Base-by-base conservation (phyloP, 2,888 invertebrate species). In the Oscheius myriophilus region DNA sequence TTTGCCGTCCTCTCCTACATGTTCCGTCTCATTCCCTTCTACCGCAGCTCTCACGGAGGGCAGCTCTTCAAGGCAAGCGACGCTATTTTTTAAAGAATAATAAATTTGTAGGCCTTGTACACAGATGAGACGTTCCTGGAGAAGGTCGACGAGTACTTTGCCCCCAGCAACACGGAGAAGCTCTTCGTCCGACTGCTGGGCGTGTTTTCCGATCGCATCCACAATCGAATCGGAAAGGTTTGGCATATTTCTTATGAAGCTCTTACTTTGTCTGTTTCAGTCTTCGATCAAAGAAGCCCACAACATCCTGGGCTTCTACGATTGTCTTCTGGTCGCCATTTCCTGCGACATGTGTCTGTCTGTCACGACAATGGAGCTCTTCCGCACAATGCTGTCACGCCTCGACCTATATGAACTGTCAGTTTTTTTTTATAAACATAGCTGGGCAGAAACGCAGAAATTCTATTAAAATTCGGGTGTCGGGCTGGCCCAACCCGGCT, bases 1-100 rank as follows among this genome's bases (percentile, higher is more conserved):
- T 51, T 63, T 9, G 42, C 42, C 41, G 63, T 63, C 1, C 11
- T 63, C 18, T 52, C 49, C 16, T 49, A 52, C 16, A 63, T 63
- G 63, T 63, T 63, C 43, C 63, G 63, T 2, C 63, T 63, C 11
- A 18, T 52, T 39, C 63, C 63, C 16, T 63, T 49, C 41, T 63
- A 41, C 63, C 33, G 26, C 21, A 49, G 52, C 14, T 21, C 21
- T 16, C 41, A 39, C n/a, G 63, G 63, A 7, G n/a, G 33, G 16
- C 33, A 52, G 14, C 26, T 52, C 14, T 52, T 52, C 53, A 9
- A 42, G 41, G 41, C 4, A 21, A 46, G 2, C 14, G 43, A 9
- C 3, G 12, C 46, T 18, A 18, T 12, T 46, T 33, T 33, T 33
- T 3, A 9, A 33, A 9, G 33, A 4, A 18, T 46, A 46, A 46